These are phyloP conservation scores for Drosophila arawakana DNA, from an alignment of 1,140 invertebrate species.

Conservation along the genomic window DNA sequence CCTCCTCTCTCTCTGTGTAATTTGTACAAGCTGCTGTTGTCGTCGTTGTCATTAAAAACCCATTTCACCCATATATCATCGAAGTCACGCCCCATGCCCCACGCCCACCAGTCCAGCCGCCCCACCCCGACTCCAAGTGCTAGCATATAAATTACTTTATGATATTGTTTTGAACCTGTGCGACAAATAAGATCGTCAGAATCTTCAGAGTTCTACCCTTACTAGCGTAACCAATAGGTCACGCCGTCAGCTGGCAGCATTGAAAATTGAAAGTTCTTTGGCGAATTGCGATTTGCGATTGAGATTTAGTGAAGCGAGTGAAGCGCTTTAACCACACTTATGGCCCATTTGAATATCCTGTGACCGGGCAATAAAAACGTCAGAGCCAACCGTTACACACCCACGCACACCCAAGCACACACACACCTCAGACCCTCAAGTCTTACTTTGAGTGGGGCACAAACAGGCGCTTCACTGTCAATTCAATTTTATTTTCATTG, in stretches of 20 bases:
- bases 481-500: slow-evolving; percentile 85
- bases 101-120: too few relatives aligned
- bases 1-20: slow-evolving; percentile 44
- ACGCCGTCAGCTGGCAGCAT: slow-evolving; percentile 76
- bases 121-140: slow-evolving; percentile 35
- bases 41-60: slow-evolving; percentile 82
- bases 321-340: slow-evolving; percentile 80
- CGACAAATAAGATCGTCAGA: slow-evolving; percentile 79
- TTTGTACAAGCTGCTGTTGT: slow-evolving; percentile 82
- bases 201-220: slow-evolving; percentile 2
- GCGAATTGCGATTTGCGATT: slow-evolving; percentile 38
- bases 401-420: background rate
- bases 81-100: slow-evolving; percentile 27
- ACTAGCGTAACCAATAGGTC: slow-evolving; percentile 48
- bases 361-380: slow-evolving; percentile 83
- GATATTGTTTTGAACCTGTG: slow-evolving; percentile 82
- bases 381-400: slow-evolving; percentile 69
- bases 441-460: slow-evolving; percentile 40
- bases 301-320: slow-evolving; percentile 72
- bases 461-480: slow-evolving; percentile 73
- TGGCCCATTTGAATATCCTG: slow-evolving; percentile 82
- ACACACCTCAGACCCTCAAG: slow-evolving; percentile 12
- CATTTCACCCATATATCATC: slow-evolving; percentile 81
- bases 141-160: slow-evolving; percentile 82
- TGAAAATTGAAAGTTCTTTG: slow-evolving; percentile 77